These are phyloP conservation scores for Bursaphelenchus mucronatus DNA, from an alignment of 1,140 invertebrate species.

Conservation along the genomic window DNA sequence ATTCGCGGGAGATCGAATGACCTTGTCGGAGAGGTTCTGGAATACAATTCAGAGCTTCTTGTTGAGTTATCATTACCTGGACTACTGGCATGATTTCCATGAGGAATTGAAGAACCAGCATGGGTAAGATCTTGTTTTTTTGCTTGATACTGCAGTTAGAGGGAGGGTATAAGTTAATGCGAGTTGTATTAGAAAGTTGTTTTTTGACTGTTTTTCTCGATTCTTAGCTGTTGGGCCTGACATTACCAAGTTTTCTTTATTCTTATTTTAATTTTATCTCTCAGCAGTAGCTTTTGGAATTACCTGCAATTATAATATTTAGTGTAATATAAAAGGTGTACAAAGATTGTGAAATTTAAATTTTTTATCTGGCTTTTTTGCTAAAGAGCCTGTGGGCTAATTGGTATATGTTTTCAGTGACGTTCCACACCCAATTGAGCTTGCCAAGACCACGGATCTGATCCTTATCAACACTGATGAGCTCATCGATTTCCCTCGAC, in stretches of 20 bases:
- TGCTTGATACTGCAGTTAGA: too few species aligned
- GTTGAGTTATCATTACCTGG: neutral
- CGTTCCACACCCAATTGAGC: constrained; percentile 3
- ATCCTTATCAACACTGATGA: constrained; percentile 15
- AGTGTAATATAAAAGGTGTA: too few species aligned
- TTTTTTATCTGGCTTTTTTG: neutral
- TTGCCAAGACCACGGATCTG: constrained; percentile 6
- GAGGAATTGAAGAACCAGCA: neutral
- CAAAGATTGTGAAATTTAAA: too few species aligned
- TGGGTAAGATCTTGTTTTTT: constrained; percentile 13
- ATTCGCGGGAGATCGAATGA: constrained; percentile 10
- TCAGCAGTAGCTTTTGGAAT: too few species aligned
- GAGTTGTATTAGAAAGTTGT: too few species aligned
- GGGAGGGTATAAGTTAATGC: too few species aligned
- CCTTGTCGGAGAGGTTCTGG: neutral
- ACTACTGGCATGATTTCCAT: neutral
- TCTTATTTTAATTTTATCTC: too few species aligned
- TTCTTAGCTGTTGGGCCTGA: too few species aligned
- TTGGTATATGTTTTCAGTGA: neutral
- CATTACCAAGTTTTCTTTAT: too few species aligned
- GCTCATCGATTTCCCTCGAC: constrained; percentile 12
- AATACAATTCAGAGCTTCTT: constrained; percentile 8
- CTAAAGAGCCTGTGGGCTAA: neutral
- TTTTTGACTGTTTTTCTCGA: too few species aligned
- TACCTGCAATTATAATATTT: too few species aligned